Conservation (phyloP, 2,797 vertebrate genomes). For the Epinephelus malabaricus region DNA sequence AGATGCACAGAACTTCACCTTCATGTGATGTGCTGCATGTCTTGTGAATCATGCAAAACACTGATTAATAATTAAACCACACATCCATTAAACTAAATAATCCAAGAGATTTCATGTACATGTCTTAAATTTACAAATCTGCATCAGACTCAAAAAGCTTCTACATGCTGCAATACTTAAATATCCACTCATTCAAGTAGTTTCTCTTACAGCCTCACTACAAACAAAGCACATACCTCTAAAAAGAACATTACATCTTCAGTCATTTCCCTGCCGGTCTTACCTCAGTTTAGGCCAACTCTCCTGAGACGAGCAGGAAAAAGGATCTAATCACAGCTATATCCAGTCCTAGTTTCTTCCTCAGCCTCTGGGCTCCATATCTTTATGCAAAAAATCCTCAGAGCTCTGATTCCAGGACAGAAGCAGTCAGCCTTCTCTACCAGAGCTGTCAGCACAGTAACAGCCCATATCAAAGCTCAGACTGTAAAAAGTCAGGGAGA, state of each 20-base stretch:
- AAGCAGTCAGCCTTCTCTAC: slow-evolving; percentile 60
- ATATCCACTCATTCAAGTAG: slow-evolving; percentile 13
- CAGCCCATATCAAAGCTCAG: slow-evolving; percentile 78
- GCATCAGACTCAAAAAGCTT: neutral
- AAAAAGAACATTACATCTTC: slow-evolving; percentile 23
- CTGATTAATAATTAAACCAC: slow-evolving; percentile 5
- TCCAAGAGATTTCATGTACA: slow-evolving; percentile 1
- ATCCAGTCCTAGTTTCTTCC: slow-evolving; percentile 67
- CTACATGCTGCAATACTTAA: neutral
- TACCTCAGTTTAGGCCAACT: slow-evolving; percentile 74
- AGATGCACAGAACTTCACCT: slow-evolving; percentile 1
- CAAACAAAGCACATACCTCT: slow-evolving; percentile 23
- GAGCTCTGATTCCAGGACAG: slow-evolving; percentile 76
- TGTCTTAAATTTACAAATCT: neutral
- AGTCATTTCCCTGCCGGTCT: slow-evolving; percentile 56
- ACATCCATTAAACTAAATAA: slow-evolving; percentile 6
- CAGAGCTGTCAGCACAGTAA: slow-evolving; percentile 75
- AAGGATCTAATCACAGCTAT: slow-evolving; percentile 54
- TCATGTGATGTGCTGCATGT: neutral
- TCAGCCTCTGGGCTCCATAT: slow-evolving; percentile 73
- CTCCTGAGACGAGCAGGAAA: slow-evolving; percentile 50
- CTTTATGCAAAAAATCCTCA: slow-evolving; percentile 57
- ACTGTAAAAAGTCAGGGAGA: slow-evolving; percentile 61
- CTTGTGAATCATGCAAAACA: slow-evolving; percentile 22
- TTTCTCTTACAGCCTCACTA: slow-evolving; percentile 6